Evolutionary conservation across 2,888 invertebrate genomes (phyloP).

Genomic region (Polyommatus iphigenia): DNA sequence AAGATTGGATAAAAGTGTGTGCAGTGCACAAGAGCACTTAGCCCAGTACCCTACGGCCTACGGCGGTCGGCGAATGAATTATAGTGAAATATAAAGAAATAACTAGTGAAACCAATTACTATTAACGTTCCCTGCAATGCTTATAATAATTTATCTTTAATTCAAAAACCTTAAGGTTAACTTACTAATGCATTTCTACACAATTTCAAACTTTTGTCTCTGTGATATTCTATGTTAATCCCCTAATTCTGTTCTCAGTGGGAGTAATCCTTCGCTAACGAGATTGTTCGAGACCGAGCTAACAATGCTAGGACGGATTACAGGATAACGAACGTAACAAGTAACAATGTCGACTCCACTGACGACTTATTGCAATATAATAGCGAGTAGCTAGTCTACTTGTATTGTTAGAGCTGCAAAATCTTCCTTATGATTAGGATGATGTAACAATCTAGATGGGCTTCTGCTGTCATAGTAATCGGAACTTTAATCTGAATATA

Average conservation of each 20-base stretch:
- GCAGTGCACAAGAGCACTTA: too few relatives aligned
- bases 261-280: constrained; percentile 20
- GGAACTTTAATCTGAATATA: too few relatives aligned
- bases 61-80: too few relatives aligned
- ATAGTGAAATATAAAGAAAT: too few relatives aligned
- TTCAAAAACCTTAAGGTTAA: too few relatives aligned
- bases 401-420: not conserved
- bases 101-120: too few relatives aligned
- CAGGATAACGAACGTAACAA: constrained; percentile 17
- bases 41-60: too few relatives aligned
- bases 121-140: too few relatives aligned
- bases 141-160: too few relatives aligned
- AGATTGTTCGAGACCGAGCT: not conserved
- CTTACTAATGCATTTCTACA: too few relatives aligned
- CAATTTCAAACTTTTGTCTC: not conserved
- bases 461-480: not conserved
- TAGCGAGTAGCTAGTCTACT: not conserved
- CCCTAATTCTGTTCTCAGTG: not conserved
- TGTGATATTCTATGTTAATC: not conserved
- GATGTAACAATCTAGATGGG: not conserved
- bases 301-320: constrained; percentile 15
- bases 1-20: too few relatives aligned
- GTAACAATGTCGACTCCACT: constrained; percentile 5
- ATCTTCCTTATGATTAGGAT: not conserved
- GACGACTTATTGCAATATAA: not conserved